A percentile compares a stretch with the other conserved stretches of the same genome.
phyloP scores from a whole-genome alignment of 2,113 vertebrate species.

The Callopanchax toddi region DNA sequence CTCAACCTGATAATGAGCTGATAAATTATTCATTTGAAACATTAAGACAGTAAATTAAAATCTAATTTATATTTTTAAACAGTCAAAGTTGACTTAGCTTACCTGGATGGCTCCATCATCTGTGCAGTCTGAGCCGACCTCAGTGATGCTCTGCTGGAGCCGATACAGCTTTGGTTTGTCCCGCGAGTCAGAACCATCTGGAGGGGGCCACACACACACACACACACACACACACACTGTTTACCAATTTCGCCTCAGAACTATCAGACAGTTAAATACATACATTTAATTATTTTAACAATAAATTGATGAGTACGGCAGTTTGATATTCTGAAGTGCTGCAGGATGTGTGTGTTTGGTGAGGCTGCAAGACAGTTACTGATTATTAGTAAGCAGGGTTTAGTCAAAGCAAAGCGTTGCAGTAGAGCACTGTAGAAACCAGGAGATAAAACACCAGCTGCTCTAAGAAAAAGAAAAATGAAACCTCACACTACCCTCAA shows the following conservation, averaged over 20 bases:
- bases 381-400: conserved; percentile 60
- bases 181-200: conserved; percentile 97
- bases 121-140: conserved; percentile 94
- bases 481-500: conserved; percentile 5
- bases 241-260: too few relatives aligned
- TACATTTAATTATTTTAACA: neutral
- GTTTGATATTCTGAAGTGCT: conserved; percentile 2
- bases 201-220: conserved; percentile 21
- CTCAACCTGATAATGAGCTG: too few relatives aligned
- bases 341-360: neutral
- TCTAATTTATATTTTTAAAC: neutral
- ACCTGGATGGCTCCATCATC: conserved; percentile 97
- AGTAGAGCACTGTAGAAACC: conserved; percentile 48
- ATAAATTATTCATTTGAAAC: too few relatives aligned
- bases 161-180: conserved; percentile 98
- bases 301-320: neutral
- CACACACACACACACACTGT: too few relatives aligned
- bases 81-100: neutral
- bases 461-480: neutral
- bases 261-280: too few relatives aligned
- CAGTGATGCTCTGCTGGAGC: conserved; percentile 94
- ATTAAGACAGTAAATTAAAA: too few relatives aligned
- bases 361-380: conserved; percentile 27
- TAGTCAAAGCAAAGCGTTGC: conserved; percentile 64
- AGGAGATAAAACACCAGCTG: conserved; percentile 1